Conservation (phyloP, 2,888 invertebrate species). For the Tetragonisca angustula region DNA sequence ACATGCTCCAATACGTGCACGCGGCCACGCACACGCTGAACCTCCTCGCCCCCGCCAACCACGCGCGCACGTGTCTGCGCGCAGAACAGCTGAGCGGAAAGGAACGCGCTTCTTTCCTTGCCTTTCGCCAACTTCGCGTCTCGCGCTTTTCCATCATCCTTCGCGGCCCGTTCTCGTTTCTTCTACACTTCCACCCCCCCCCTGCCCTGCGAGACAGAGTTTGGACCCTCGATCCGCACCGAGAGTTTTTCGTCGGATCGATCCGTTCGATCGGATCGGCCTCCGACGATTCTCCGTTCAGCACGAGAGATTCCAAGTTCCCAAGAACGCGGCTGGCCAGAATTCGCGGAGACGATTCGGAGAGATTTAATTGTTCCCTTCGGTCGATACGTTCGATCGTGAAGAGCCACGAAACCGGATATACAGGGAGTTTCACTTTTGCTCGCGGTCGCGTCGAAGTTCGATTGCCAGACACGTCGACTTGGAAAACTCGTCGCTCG, state of each 20-base stretch:
- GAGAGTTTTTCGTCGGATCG: not conserved
- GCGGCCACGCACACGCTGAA: conserved; percentile 39
- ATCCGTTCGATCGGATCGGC: not conserved
- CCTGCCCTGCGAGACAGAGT: not conserved
- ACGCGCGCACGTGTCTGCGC: conserved; percentile 82
- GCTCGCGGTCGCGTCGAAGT: conserved; percentile 36
- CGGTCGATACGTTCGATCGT: not conserved
- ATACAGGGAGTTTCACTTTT: not conserved
- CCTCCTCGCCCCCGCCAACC: conserved; percentile 71
- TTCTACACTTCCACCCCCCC: no score
- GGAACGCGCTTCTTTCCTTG: conserved; percentile 51
- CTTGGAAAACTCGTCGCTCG: conserved; percentile 44
- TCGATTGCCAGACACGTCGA: conserved; percentile 45
- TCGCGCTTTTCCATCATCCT: conserved; percentile 15
- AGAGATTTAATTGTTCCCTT: conserved; percentile 11
- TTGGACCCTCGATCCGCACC: not conserved
- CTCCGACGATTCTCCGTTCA: not conserved
- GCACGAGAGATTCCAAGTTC: not conserved
- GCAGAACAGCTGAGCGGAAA: conserved; percentile 82
- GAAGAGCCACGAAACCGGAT: not conserved
- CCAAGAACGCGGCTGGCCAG: not conserved
- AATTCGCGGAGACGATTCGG: not conserved
- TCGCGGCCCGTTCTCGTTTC: not conserved
- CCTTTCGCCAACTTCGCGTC: conserved; percentile 25
- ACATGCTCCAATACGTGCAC: conserved; percentile 32